Evolutionary conservation across 2,113 vertebrate species (phyloP).

Genomic region (Semicossyphus pulcher): DNA sequence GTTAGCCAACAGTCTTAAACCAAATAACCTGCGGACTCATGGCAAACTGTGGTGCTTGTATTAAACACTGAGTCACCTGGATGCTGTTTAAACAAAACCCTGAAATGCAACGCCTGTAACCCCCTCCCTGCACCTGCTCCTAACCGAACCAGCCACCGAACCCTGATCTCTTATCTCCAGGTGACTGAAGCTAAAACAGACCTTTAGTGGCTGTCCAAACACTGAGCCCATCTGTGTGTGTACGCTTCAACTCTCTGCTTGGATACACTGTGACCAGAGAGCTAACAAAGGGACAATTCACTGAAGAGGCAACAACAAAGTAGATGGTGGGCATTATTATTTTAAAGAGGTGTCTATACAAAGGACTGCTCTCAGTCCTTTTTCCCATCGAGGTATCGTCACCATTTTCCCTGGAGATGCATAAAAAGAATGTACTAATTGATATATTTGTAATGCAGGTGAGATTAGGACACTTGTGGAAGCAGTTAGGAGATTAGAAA

Average conservation of each 20-base stretch:
- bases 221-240: constrained; percentile 47
- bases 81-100: constrained; percentile 29
- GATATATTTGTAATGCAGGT: not conserved
- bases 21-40: not conserved
- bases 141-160: constrained; percentile 7
- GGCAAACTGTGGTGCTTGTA: not conserved
- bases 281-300: constrained; percentile 57
- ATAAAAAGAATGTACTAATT: not conserved
- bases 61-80: not conserved
- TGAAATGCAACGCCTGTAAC: not conserved
- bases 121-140: not conserved
- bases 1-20: not conserved
- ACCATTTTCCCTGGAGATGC: not conserved
- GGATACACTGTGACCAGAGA: constrained; percentile 35
- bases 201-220: constrained; percentile 49
- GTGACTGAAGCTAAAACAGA: constrained; percentile 49
- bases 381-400: no score
- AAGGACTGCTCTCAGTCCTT: not conserved
- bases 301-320: constrained; percentile 24
- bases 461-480: not conserved
- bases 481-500: not conserved
- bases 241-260: constrained; percentile 40
- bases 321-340: not conserved
- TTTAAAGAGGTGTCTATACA: not conserved
- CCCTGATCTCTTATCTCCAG: constrained; percentile 58